Conservation (phyloP, 2,888 invertebrate genomes). For the Panopea generosa region DNA sequence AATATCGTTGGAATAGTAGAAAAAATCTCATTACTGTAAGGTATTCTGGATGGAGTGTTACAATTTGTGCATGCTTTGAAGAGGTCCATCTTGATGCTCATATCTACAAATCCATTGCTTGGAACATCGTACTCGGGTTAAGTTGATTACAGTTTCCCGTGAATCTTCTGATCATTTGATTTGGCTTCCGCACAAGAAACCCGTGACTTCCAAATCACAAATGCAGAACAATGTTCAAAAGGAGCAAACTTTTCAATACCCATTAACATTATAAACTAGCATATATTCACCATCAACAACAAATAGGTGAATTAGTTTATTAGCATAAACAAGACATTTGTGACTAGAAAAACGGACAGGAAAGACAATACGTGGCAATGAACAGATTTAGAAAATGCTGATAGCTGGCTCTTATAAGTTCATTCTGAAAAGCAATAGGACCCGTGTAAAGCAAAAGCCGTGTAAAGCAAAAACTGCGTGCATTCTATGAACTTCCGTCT, state of each 20-base stretch:
- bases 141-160: too few species aligned
- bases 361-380: slow-evolving; percentile 64
- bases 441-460: too few species aligned
- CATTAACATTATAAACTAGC: slow-evolving; percentile 83
- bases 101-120: too few species aligned
- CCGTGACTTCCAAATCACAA: slow-evolving; percentile 83
- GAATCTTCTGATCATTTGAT: too few species aligned
- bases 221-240: slow-evolving; percentile 79
- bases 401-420: slow-evolving; percentile 46
- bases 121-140: too few species aligned
- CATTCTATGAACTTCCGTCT: slow-evolving; percentile 80
- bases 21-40: too few species aligned
- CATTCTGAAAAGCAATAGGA: slow-evolving; percentile 65
- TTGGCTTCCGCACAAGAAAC: too few species aligned
- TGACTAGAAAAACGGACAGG: slow-evolving; percentile 59
- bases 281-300: slow-evolving; percentile 77
- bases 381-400: slow-evolving; percentile 51
- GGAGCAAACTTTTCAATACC: slow-evolving; percentile 79
- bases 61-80: too few species aligned
- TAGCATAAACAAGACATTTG: slow-evolving; percentile 61
- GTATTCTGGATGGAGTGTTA: too few species aligned
- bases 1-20: too few species aligned
- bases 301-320: slow-evolving; percentile 69
- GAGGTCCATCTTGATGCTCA: too few species aligned
- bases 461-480: slow-evolving; percentile 73